phyloP scores from a whole-genome alignment of 92 coral and sea anemone genomes.

The Epizoanthus rinbou region DNA sequence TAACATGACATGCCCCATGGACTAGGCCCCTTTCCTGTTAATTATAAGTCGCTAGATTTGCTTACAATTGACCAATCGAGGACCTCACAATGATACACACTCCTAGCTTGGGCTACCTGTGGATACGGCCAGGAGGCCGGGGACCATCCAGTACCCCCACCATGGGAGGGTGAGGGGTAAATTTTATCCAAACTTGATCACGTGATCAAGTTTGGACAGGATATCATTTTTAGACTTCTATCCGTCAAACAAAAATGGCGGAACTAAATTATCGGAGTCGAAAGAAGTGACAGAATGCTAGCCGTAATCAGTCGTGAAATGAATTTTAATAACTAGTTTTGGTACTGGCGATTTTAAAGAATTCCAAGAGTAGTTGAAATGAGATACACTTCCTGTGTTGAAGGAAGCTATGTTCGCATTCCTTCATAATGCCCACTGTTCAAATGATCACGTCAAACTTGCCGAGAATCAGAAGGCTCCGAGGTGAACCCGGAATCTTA shows the following conservation, averaged over 20 bases:
- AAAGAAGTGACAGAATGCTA: neutral
- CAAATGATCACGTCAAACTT: slow-evolving; percentile 13
- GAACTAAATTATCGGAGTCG: slow-evolving; percentile 22
- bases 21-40: too few relatives aligned
- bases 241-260: slow-evolving; percentile 32
- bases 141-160: too few relatives aligned
- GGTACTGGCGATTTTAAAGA: neutral
- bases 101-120: too few relatives aligned
- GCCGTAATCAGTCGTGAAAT: neutral
- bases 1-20: too few relatives aligned
- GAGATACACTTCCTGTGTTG: neutral
- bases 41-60: too few relatives aligned
- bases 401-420: slow-evolving; percentile 18
- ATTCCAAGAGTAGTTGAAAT: neutral
- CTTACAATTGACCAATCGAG: too few relatives aligned
- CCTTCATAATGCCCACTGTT: neutral
- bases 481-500: slow-evolving; percentile 14
- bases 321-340: slow-evolving; percentile 1
- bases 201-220: slow-evolving; percentile 29
- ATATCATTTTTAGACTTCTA: too few relatives aligned
- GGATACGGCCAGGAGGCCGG: too few relatives aligned
- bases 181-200: neutral
- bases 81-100: too few relatives aligned
- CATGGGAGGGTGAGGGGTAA: too few relatives aligned
- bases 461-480: neutral